phyloP scores from a whole-genome alignment of 2,888 invertebrate species.

The Dermolepida albohirtum region DNA sequence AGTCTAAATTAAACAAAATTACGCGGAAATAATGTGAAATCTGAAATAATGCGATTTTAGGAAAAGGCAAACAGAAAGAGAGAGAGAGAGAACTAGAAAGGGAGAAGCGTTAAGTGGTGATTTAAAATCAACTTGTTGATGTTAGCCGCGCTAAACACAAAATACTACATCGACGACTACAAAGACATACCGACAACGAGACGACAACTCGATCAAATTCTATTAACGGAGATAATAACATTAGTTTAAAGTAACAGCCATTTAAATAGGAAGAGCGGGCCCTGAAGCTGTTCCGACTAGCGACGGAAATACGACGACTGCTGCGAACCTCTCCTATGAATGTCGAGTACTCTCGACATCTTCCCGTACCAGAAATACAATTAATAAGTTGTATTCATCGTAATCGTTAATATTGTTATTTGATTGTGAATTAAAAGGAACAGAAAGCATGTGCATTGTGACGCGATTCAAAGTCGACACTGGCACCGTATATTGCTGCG shows the following conservation, averaged over 20 bases:
- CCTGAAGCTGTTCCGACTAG: slow-evolving; percentile 14
- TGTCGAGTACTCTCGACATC: background rate
- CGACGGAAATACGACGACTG: slow-evolving; percentile 24
- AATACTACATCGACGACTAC: background rate
- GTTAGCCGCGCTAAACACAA: slow-evolving; percentile 17
- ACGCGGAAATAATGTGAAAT: slow-evolving; percentile 12
- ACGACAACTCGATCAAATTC: slow-evolving; percentile 34
- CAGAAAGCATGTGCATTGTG: no score
- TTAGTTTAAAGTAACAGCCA: slow-evolving; percentile 38
- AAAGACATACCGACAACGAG: slow-evolving; percentile 13
- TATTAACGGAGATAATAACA: slow-evolving; percentile 38
- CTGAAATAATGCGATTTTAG: slow-evolving; percentile 5
- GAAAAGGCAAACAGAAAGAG: no score
- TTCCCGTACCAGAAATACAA: background rate
- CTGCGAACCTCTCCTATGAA: slow-evolving; percentile 12
- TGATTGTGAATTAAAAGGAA: no score
- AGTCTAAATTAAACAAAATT: slow-evolving; percentile 1
- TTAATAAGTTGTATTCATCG: background rate
- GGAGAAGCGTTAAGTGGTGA: slow-evolving; percentile 19
- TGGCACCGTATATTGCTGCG: no score
- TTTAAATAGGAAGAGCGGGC: slow-evolving; percentile 40
- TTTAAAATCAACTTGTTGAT: slow-evolving; percentile 35
- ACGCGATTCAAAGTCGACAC: no score
- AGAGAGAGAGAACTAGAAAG: no score
- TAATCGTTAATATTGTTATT: no score